These are phyloP conservation scores for Carassius carassius DNA, from an alignment of 2,113 vertebrate species.

Conservation along the genomic window DNA sequence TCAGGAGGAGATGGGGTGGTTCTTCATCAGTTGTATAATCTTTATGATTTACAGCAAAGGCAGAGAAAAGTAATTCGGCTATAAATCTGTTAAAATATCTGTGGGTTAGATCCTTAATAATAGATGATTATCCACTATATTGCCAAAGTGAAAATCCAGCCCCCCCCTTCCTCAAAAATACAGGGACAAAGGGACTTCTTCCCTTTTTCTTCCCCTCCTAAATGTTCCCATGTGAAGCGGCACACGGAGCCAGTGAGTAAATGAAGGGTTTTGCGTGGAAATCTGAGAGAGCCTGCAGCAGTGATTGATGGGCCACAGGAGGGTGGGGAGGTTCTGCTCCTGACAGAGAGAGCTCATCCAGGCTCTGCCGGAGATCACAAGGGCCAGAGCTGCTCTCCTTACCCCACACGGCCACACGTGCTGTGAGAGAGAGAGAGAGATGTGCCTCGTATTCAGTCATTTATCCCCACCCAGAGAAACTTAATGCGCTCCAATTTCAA, in stretches of 20 bases:
- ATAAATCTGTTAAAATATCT: slow-evolving; percentile 36
- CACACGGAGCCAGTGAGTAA: slow-evolving; percentile 54
- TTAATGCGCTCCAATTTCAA: slow-evolving; percentile 20
- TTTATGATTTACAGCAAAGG: slow-evolving; percentile 14
- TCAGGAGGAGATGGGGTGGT: slow-evolving; percentile 15
- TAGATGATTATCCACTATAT: slow-evolving; percentile 63
- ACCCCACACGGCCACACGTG: slow-evolving; percentile 39
- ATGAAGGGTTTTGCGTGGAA: slow-evolving; percentile 60
- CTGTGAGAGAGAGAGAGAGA: slow-evolving; percentile 21
- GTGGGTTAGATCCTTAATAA: slow-evolving; percentile 59
- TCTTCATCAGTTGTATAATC: background rate
- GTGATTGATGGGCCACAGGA: slow-evolving; percentile 77
- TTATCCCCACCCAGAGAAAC: slow-evolving; percentile 27
- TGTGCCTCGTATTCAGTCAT: slow-evolving; percentile 42
- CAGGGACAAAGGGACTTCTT: slow-evolving; percentile 74
- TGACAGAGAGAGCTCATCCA: slow-evolving; percentile 69
- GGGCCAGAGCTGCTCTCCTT: slow-evolving; percentile 42
- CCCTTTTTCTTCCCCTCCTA: slow-evolving; percentile 61
- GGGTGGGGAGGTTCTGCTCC: slow-evolving; percentile 72
- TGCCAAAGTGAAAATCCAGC: slow-evolving; percentile 69
- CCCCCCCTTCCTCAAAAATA: slow-evolving; percentile 65
- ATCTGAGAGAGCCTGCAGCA: slow-evolving; percentile 69
- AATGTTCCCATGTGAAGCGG: slow-evolving; percentile 75
- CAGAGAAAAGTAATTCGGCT: background rate
- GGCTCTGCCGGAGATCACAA: slow-evolving; percentile 57